Percentiles rank a stretch among this genome's conserved stretches.
Evolutionary conservation across 2,797 vertebrate genomes (phyloP).

Genomic region (Enteromius fasciolatus): DNA sequence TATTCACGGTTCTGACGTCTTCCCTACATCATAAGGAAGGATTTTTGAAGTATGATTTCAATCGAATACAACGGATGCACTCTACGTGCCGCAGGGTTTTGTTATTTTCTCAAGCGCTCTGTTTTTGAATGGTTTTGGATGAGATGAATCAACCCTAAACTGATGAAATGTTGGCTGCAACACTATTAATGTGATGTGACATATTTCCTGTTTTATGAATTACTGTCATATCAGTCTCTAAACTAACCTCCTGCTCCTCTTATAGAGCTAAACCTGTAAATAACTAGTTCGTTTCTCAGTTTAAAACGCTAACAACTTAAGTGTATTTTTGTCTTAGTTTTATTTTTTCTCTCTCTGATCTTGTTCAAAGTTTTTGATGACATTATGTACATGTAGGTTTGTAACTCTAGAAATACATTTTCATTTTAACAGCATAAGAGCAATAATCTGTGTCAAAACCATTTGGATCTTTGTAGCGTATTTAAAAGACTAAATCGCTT

Average conservation of each 20-base stretch:
- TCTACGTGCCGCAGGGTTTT: slow-evolving; percentile 29
- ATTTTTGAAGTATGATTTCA: slow-evolving; percentile 21
- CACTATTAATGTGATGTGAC: slow-evolving; percentile 35
- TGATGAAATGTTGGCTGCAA: slow-evolving; percentile 22
- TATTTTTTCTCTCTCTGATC: slow-evolving; percentile 14
- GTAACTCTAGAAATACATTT: slow-evolving; percentile 44
- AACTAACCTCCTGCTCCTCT: slow-evolving; percentile 64
- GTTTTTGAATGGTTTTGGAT: slow-evolving; percentile 21
- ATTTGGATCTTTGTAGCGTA: slow-evolving; percentile 62
- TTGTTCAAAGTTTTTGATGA: slow-evolving; percentile 31
- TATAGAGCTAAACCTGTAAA: slow-evolving; percentile 57
- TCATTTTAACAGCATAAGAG: slow-evolving; percentile 52
- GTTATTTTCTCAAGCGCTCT: slow-evolving; percentile 24
- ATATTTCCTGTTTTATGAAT: slow-evolving; percentile 51
- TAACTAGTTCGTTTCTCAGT: slow-evolving; percentile 49
- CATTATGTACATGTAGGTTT: slow-evolving; percentile 49
- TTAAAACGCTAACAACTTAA: slow-evolving; percentile 44
- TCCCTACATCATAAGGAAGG: slow-evolving; percentile 27
- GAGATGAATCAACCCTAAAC: slow-evolving; percentile 16
- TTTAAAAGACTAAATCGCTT: slow-evolving; percentile 62
- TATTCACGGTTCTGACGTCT: slow-evolving; percentile 10
- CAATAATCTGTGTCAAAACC: slow-evolving; percentile 63
- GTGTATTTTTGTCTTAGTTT: slow-evolving; percentile 41
- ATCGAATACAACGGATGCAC: slow-evolving; percentile 25
- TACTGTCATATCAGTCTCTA: slow-evolving; percentile 56